phyloP scores from a whole-genome alignment of 2,113 vertebrate species.

The Taurulus bubalis region DNA sequence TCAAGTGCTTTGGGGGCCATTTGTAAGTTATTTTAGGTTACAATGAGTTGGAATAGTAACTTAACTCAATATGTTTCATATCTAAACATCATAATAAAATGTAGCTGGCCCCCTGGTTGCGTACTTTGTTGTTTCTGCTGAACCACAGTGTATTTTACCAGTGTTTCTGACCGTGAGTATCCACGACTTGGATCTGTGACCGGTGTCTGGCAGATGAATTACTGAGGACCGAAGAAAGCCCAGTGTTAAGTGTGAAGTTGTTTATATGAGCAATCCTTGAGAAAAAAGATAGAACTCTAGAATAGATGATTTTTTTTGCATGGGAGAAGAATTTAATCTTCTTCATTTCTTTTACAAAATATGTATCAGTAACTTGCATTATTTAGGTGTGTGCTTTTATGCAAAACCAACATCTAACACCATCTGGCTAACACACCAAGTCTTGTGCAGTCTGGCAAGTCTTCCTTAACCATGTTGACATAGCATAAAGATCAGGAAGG shows the following conservation, averaged over 20 bases:
- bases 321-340: conserved; percentile 13
- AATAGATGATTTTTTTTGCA: no score
- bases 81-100: not conserved
- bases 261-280: not conserved
- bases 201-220: not conserved
- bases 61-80: not conserved
- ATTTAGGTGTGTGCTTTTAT: conserved; percentile 1
- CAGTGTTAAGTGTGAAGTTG: not conserved
- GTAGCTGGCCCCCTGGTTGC: no score
- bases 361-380: conserved; percentile 1
- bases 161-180: not conserved
- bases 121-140: not conserved
- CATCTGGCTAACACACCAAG: conserved; percentile 47
- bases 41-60: not conserved
- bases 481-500: not conserved
- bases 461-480: conserved; percentile 25
- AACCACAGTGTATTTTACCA: not conserved
- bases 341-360: conserved; percentile 28
- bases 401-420: conserved; percentile 40
- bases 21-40: no score
- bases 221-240: not conserved
- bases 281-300: no score
- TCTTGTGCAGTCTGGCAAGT: conserved; percentile 49
- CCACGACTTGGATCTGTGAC: no score
- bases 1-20: no score